Evolutionary conservation across 2,113 vertebrate species (phyloP), one percentile per base, ranked within the genome.

Genomic region (Seriola rivoliana): DNA sequence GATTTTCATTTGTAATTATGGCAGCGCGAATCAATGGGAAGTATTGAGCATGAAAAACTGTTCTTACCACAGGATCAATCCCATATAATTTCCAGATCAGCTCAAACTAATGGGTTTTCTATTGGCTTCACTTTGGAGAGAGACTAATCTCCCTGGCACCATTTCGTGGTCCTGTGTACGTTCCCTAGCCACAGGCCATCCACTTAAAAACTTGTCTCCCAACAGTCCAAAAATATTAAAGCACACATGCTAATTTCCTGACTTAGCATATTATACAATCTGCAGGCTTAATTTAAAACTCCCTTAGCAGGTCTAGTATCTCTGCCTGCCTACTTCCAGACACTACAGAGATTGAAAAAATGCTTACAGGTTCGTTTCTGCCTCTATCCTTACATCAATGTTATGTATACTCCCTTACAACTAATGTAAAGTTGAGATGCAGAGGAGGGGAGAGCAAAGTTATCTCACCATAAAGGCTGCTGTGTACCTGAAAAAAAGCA

Each of bases 91-190:
- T 95, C 91, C 90, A 90, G 72, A 94, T 95, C 93, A 94, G 83
- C 91, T 92, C 92, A 89, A 93, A 92, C 92, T 92, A 93, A 94
- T 93, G 90, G 92, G 84, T 91, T 94, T 93, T 94, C 92, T 92
- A 89, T 94, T 76, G 93, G 90, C 86, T 89, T 92, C 75, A 81
- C 82, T 93, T 82, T 64, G 50, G 81, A 88, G 78, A 11, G 65
- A 75, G 76, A 77, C 86, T 92, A 87, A 91, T 92, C 85, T 92
- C 89, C 74, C 70, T 48, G 64, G 89, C 86, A 84, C 81, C 76
- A 77, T 92, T 92, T 93, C 90, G 78, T 70, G 64, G 87, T 87
- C 90, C 88, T 87, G 82, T 78, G 84, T 81, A 78, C 52, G 60
- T 88, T 90, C 77, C 70, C 75, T 10, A 76, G 89, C 88, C 89